A percentile compares a stretch with the other conserved stretches of the same genome.
These are phyloP conservation scores for Calypte anna DNA, from an alignment of 2,113 vertebrate species.

Conservation along the genomic window DNA sequence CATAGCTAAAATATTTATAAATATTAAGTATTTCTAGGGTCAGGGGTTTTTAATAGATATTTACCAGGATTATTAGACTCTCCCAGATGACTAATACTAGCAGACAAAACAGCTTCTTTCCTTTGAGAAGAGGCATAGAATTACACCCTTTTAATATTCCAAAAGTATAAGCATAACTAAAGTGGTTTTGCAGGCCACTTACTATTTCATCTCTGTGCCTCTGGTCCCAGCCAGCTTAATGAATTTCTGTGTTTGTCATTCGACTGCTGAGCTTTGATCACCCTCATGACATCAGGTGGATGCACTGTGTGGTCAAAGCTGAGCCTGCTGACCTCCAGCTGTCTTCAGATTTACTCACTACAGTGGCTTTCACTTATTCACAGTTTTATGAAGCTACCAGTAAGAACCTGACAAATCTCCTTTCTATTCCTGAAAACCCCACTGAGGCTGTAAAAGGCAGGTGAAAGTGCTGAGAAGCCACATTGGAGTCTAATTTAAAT, in stretches of 20 bases:
- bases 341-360: background rate
- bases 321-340: background rate
- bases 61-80: background rate
- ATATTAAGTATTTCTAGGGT: background rate
- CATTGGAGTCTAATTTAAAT: background rate
- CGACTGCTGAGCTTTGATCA: background rate
- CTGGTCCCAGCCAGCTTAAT: rapidly evolving
- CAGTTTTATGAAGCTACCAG: background rate
- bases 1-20: background rate
- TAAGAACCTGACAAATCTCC: background rate
- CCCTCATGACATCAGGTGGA: background rate
- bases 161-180: background rate
- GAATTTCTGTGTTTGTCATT: background rate
- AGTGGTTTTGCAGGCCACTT: background rate
- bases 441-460: background rate
- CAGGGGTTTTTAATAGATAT: rapidly evolving
- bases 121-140: background rate
- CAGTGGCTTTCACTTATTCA: background rate
- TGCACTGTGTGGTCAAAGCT: background rate
- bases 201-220: rapidly evolving
- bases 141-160: background rate
- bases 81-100: background rate
- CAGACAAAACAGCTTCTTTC: background rate
- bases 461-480: background rate
- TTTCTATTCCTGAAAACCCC: background rate